phyloP scores from a whole-genome alignment of 2,113 vertebrate genomes.

The Bothrops jararaca region DNA sequence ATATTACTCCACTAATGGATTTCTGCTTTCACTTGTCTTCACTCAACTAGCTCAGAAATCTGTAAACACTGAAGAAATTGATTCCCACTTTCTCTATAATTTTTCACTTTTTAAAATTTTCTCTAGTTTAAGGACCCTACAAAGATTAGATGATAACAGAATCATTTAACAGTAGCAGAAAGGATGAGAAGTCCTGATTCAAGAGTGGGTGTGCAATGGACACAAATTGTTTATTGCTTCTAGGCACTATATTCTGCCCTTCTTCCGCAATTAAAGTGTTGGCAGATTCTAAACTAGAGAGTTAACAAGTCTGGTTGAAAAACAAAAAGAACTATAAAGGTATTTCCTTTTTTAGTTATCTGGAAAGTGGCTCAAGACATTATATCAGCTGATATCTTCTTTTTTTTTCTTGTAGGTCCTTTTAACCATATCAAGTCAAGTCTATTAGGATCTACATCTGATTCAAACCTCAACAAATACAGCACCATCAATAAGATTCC shows the following conservation, averaged over 20 bases:
- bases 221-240: not conserved
- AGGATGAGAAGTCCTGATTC: not conserved
- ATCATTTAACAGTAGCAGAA: not conserved
- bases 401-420: conserved; percentile 78
- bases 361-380: conserved; percentile 9
- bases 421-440: conserved; percentile 98
- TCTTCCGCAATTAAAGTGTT: not conserved
- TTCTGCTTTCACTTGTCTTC: not conserved
- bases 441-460: conserved; percentile 93
- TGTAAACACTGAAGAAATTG: not conserved
- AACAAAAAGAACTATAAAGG: not conserved
- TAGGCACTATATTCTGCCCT: not conserved
- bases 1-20: not conserved
- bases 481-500: conserved; percentile 98
- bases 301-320: not conserved
- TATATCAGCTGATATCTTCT: conserved; percentile 39
- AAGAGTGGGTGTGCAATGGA: not conserved
- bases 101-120: not conserved
- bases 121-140: not conserved
- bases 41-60: not conserved
- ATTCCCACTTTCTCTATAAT: not conserved
- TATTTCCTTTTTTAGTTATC: not conserved
- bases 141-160: not conserved
- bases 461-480: conserved; percentile 99
- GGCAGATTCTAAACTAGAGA: not conserved